These are phyloP conservation scores for Eumerus sabulonum DNA, from an alignment of 2,888 invertebrate genomes.

Conservation along the genomic window DNA sequence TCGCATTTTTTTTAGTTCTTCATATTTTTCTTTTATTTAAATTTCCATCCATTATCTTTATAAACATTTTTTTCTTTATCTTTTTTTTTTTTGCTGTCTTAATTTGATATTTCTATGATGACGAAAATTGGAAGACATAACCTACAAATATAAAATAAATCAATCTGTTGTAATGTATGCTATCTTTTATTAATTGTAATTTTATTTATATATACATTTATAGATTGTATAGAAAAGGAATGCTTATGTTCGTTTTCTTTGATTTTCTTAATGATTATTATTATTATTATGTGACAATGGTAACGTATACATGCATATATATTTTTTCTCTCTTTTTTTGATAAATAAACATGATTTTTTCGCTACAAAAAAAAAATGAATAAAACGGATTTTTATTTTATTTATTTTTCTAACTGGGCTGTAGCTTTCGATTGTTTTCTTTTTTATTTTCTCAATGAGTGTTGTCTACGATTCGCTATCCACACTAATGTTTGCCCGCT, in stretches of 20 bases:
- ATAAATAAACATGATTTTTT: slow-evolving; percentile 69
- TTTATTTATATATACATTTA: slow-evolving; percentile 62
- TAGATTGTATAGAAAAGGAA: slow-evolving; percentile 26
- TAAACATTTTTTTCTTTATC: slow-evolving; percentile 24
- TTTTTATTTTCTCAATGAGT: background rate
- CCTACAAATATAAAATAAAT: slow-evolving; percentile 11
- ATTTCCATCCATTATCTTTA: slow-evolving; percentile 1
- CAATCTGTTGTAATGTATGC: slow-evolving; percentile 66
- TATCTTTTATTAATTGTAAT: slow-evolving; percentile 58
- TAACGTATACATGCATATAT: slow-evolving; percentile 64
- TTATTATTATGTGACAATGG: slow-evolving; percentile 65
- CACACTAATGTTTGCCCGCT: slow-evolving; percentile 51
- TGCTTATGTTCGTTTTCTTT: slow-evolving; percentile 57
- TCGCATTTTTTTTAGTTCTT: slow-evolving; percentile 44
- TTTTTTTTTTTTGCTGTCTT: slow-evolving; percentile 30
- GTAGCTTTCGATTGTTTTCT: slow-evolving; percentile 2
- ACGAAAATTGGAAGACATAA: slow-evolving; percentile 21
- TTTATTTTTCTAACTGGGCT: too few species aligned
- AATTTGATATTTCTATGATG: slow-evolving; percentile 54
- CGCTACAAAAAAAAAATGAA: slow-evolving; percentile 61
- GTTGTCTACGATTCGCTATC: slow-evolving; percentile 8
- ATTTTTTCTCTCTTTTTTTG: slow-evolving; percentile 64
- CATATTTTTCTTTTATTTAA: slow-evolving; percentile 51
- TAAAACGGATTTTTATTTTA: slow-evolving; percentile 26
- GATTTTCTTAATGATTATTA: slow-evolving; percentile 53